These are phyloP conservation scores for Allophyes oxyacanthae DNA, from an alignment of 2,888 invertebrate species.

Conservation along the genomic window DNA sequence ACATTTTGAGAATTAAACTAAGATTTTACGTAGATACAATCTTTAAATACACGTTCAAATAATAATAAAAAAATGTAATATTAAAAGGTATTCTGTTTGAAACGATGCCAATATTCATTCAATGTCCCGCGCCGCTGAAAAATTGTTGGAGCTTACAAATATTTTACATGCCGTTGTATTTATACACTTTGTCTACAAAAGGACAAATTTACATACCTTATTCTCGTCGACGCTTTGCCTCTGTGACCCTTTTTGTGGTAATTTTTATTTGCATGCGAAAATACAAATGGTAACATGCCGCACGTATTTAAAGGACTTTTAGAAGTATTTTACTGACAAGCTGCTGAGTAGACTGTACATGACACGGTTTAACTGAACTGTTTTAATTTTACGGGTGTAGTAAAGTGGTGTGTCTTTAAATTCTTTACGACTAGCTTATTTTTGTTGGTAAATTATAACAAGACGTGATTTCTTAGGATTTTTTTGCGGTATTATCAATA, in stretches of 20 bases:
- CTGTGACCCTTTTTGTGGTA: slow-evolving; percentile 62
- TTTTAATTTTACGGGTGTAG: slow-evolving; percentile 26
- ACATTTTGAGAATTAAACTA: no score
- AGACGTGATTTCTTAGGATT: no score
- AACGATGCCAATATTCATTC: slow-evolving; percentile 45
- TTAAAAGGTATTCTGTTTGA: slow-evolving; percentile 36
- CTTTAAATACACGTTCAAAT: no score
- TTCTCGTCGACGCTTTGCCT: slow-evolving; percentile 53
- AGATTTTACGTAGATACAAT: no score
- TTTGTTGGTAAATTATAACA: no score
- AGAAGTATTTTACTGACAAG: slow-evolving; percentile 44
- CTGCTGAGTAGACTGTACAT: slow-evolving; percentile 23
- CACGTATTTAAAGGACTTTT: slow-evolving; percentile 43
- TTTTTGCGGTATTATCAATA: no score
- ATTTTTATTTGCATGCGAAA: slow-evolving; percentile 67
- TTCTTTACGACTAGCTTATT: no score
- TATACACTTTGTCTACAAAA: slow-evolving; percentile 56
- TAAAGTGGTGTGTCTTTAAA: slow-evolving; percentile 3
- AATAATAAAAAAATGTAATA: slow-evolving; percentile 17
- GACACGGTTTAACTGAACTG: slow-evolving; percentile 17
- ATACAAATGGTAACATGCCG: slow-evolving; percentile 49
- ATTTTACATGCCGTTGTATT: slow-evolving; percentile 54
- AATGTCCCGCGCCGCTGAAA: slow-evolving; percentile 34
- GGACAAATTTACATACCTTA: slow-evolving; percentile 68
- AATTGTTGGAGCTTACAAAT: slow-evolving; percentile 46